Evolutionary conservation across 2,113 vertebrate genomes (phyloP).

Genomic region (Callipepla californica): DNA sequence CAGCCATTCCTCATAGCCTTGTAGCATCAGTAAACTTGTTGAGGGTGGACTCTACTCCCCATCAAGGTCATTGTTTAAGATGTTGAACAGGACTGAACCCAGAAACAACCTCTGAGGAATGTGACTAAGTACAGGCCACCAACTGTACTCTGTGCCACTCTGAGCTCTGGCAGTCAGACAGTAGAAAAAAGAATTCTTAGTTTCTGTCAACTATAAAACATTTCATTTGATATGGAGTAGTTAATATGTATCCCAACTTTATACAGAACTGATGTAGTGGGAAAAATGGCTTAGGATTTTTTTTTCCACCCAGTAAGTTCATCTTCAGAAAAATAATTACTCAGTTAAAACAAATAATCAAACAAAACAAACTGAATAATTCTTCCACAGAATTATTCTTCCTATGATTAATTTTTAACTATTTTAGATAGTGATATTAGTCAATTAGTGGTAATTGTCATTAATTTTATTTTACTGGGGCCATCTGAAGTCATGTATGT

Average conservation of each 20-base stretch:
- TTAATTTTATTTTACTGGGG: slow-evolving; percentile 58
- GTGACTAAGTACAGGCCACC: no score
- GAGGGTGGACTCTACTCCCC: no score
- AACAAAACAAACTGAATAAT: slow-evolving; percentile 34
- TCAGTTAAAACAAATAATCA: background rate
- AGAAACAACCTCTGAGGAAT: no score
- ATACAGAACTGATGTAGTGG: background rate
- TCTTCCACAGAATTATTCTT: background rate
- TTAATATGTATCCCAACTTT: slow-evolving; percentile 21
- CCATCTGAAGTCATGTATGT: slow-evolving; percentile 5
- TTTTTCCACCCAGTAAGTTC: background rate
- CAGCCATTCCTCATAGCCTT: no score
- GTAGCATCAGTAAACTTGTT: no score
- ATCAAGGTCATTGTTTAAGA: no score
- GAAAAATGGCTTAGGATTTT: background rate
- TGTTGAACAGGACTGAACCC: no score
- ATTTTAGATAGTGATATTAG: slow-evolving; percentile 56
- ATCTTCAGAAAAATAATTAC: slow-evolving; percentile 10
- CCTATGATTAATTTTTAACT: slow-evolving; percentile 8
- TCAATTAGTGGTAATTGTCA: slow-evolving; percentile 72
- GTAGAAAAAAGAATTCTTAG: background rate
- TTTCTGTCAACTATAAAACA: background rate
- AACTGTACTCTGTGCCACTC: no score
- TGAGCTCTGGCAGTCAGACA: no score
- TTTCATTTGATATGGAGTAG: background rate